phyloP scores from a whole-genome alignment of 2,888 invertebrate species.

The Cryptops parisi region DNA sequence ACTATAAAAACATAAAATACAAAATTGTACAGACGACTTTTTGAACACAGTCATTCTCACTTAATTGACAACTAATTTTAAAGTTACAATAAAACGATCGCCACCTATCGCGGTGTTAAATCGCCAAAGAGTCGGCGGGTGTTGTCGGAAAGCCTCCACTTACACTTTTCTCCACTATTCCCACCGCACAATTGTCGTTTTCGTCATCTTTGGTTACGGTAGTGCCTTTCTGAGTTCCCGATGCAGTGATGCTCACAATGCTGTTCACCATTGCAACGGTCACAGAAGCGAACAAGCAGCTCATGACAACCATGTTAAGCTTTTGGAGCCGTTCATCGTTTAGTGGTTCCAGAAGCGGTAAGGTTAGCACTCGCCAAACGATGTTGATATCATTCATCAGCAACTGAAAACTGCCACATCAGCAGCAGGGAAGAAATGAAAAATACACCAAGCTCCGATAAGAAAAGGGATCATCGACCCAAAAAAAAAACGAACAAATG shows the following conservation, averaged over 20 bases:
- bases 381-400: conserved; percentile 70
- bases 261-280: conserved; percentile 33
- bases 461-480: background rate
- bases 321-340: conserved; percentile 68
- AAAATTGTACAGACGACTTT: too few species aligned
- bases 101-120: too few species aligned
- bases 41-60: too few species aligned
- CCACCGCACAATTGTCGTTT: conserved; percentile 61
- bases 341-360: conserved; percentile 77
- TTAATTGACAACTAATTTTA: background rate
- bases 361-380: conserved; percentile 63
- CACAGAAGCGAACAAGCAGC: conserved; percentile 52
- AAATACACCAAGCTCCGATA: background rate
- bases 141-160: too few species aligned
- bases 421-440: background rate
- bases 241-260: conserved; percentile 24
- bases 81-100: too few species aligned
- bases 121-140: too few species aligned
- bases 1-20: too few species aligned
- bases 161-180: conserved; percentile 67
- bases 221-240: conserved; percentile 19
- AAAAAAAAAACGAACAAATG: background rate
- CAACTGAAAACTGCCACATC: conserved; percentile 47
- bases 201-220: conserved; percentile 53
- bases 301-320: conserved; percentile 64